phyloP scores from a whole-genome alignment of 2,797 vertebrate genomes.

The Propithecus deckenii region DNA sequence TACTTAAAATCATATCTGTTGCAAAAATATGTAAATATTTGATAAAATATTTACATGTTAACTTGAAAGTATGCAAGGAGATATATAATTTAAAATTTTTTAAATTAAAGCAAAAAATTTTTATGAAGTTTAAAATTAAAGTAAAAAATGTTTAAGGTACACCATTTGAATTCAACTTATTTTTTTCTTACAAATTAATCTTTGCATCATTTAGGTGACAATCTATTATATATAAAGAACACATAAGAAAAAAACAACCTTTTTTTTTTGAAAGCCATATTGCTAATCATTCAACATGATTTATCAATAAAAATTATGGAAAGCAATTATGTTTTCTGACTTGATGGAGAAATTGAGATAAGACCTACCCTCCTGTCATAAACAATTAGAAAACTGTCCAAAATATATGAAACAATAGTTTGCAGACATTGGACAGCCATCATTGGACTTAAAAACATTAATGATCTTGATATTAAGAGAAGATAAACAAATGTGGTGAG shows the following conservation, averaged over 20 bases:
- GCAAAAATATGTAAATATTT: not conserved
- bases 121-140: not conserved
- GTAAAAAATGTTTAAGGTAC: not conserved
- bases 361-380: not conserved
- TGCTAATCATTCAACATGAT: not conserved
- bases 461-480: not conserved
- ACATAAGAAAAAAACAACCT: not conserved
- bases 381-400: not conserved
- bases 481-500: not conserved
- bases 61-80: not conserved
- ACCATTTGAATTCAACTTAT: not conserved
- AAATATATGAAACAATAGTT: not conserved
- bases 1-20: not conserved
- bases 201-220: not conserved
- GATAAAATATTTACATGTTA: not conserved
- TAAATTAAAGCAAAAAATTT: not conserved
- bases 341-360: not conserved
- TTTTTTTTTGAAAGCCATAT: not conserved
- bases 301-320: not conserved
- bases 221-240: not conserved
- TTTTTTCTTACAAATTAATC: not conserved
- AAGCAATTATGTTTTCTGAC: not conserved
- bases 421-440: not conserved
- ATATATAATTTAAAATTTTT: not conserved
- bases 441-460: not conserved